These are phyloP conservation scores for Volucella bombylans DNA, from an alignment of 2,888 invertebrate species.

Conservation along the genomic window DNA sequence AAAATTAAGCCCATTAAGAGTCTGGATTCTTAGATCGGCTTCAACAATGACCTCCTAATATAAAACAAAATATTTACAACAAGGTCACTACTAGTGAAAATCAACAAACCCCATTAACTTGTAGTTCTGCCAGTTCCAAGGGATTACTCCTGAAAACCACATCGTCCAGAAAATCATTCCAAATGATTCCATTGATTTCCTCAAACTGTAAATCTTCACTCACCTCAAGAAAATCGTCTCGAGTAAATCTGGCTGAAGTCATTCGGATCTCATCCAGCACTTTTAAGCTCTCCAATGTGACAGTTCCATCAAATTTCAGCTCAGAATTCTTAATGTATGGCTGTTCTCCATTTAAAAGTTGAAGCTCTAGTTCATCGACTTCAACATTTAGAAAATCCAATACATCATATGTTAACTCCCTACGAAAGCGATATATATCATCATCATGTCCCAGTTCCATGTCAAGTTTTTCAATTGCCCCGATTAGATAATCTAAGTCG, in stretches of 20 bases:
- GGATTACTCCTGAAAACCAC: conserved; percentile 83
- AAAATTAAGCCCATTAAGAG: conserved; percentile 83
- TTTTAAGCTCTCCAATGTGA: conserved; percentile 76
- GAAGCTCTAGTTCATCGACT: conserved; percentile 78
- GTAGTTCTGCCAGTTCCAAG: conserved; percentile 80
- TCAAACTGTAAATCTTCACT: conserved; percentile 78
- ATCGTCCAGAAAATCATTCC: conserved; percentile 81
- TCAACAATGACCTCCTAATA: conserved; percentile 79
- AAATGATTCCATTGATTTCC: conserved; percentile 83
- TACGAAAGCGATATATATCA: conserved; percentile 29
- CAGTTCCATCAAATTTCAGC: conserved; percentile 77
- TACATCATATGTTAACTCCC: conserved; percentile 75
- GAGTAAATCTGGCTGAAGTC: conserved; percentile 34
- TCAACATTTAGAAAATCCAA: conserved; percentile 77
- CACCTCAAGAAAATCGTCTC: conserved; percentile 62
- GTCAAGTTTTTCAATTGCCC: conserved; percentile 76
- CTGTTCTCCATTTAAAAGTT: conserved; percentile 78
- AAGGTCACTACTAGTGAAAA: not conserved
- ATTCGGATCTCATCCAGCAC: conserved; percentile 71
- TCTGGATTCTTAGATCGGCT: conserved; percentile 73
- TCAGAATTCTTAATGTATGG: conserved; percentile 78
- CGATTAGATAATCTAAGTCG: conserved; percentile 76
- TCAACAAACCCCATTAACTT: conserved; percentile 82
- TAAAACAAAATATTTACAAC: not conserved
- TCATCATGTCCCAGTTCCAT: conserved; percentile 63